Percentiles rank a stretch among this genome's conserved stretches.
Conservation (phyloP, 2,888 invertebrate genomes). For the Cartodere bifasciata region DNA sequence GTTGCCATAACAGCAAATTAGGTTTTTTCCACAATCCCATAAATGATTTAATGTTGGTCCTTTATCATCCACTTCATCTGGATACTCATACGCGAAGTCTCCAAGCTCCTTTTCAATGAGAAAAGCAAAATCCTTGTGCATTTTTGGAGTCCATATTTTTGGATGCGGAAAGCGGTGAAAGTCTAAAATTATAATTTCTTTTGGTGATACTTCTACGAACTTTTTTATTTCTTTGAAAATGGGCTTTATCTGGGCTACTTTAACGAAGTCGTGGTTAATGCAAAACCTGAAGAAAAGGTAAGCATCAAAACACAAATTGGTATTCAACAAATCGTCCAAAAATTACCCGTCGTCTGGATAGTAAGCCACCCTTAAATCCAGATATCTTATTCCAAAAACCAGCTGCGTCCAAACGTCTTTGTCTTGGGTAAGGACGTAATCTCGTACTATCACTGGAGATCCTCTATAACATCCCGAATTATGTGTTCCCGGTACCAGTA, state of each 20-base stretch:
- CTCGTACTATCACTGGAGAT: constrained; percentile 30
- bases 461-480: constrained; percentile 45
- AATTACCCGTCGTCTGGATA: no score
- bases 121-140: constrained; percentile 37
- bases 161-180: constrained; percentile 61
- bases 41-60: constrained; percentile 46
- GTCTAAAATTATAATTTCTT: constrained; percentile 66
- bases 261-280: constrained; percentile 60
- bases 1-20: constrained; percentile 48
- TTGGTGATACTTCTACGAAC: constrained; percentile 52
- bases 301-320: no score
- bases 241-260: constrained; percentile 52
- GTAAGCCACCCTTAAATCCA: constrained; percentile 65
- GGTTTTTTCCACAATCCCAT: constrained; percentile 38
- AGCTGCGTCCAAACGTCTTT: constrained; percentile 67
- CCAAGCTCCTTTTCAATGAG: constrained; percentile 39
- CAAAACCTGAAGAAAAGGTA: constrained; percentile 44
- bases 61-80: constrained; percentile 16
- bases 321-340: no score
- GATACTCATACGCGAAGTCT: constrained; percentile 27
- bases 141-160: constrained; percentile 14
- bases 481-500: constrained; percentile 55
- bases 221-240: constrained; percentile 55
- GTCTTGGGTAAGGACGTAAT: constrained; percentile 49
- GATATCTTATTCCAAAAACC: constrained; percentile 67